Percentiles rank a stretch among this genome's conserved stretches.
Evolutionary conservation across 1,140 invertebrate genomes (phyloP).

Genomic region (Ostrea edulis): DNA sequence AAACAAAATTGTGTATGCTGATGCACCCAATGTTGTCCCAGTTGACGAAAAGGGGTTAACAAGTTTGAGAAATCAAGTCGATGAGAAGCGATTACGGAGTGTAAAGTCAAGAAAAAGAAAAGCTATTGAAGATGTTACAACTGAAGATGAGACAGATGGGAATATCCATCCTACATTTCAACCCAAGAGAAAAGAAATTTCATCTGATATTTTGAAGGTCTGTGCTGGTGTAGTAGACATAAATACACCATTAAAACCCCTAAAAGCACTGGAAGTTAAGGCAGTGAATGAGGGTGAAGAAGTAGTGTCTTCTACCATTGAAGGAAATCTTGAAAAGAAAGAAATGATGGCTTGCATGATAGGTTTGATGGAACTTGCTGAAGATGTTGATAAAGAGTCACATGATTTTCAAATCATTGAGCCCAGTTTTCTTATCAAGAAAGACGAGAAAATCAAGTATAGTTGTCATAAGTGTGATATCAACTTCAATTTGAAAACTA

Average conservation of each 20-base stretch:
- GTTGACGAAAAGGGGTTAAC: neutral
- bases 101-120: neutral
- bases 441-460: neutral
- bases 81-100: neutral
- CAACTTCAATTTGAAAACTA: neutral
- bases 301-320: neutral
- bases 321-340: slow-evolving; percentile 4
- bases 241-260: neutral
- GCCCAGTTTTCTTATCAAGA: slow-evolving; percentile 11
- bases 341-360: neutral
- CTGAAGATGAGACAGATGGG: slow-evolving; percentile 5
- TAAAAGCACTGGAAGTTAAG: slow-evolving; percentile 2
- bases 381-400: neutral
- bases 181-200: neutral
- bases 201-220: neutral
- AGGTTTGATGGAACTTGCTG: neutral
- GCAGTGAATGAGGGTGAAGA: neutral
- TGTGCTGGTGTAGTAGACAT: neutral
- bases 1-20: neutral
- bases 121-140: neutral
- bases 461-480: slow-evolving; percentile 18
- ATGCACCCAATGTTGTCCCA: neutral
- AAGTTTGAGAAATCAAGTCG: neutral
- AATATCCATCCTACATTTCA: neutral
- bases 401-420: neutral